Conservation (phyloP, 1,140 invertebrate species). For the Archegozetes longisetosus region DNA sequence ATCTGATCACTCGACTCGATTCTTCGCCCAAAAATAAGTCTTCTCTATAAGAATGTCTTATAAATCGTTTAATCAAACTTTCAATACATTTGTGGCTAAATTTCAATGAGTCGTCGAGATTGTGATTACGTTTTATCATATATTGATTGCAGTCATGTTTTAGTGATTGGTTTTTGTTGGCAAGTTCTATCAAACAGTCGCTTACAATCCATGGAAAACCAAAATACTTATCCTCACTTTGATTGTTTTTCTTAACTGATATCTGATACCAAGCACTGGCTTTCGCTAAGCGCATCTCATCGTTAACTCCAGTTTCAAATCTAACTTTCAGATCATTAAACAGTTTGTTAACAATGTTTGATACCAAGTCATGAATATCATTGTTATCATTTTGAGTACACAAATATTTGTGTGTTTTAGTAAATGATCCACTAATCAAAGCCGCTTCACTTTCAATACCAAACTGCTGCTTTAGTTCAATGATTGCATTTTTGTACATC, state of each 20-base stretch:
- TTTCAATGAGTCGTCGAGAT: too few species aligned
- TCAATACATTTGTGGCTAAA: too few species aligned
- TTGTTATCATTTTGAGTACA: slow-evolving; percentile 6
- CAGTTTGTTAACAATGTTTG: background rate
- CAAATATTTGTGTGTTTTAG: slow-evolving; percentile 13
- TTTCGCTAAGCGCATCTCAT: background rate
- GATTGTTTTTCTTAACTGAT: background rate
- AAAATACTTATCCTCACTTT: background rate
- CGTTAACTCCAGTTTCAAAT: background rate
- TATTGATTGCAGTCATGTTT: too few species aligned
- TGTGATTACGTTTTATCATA: too few species aligned
- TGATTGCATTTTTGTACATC: slow-evolving; percentile 19
- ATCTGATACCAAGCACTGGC: background rate
- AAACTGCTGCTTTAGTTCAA: slow-evolving; percentile 23
- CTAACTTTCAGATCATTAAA: background rate
- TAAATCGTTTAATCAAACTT: too few species aligned
- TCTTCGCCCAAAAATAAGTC: too few species aligned
- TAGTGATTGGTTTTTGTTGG: too few species aligned
- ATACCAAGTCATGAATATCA: background rate
- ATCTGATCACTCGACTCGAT: too few species aligned
- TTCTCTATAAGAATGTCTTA: too few species aligned
- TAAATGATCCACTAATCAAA: slow-evolving; percentile 18
- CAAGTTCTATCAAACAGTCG: background rate
- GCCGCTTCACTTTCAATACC: slow-evolving; percentile 23
- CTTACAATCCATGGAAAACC: background rate